These are phyloP conservation scores for Stercorarius parasiticus DNA, from an alignment of 2,113 vertebrate genomes.

Conservation along the genomic window DNA sequence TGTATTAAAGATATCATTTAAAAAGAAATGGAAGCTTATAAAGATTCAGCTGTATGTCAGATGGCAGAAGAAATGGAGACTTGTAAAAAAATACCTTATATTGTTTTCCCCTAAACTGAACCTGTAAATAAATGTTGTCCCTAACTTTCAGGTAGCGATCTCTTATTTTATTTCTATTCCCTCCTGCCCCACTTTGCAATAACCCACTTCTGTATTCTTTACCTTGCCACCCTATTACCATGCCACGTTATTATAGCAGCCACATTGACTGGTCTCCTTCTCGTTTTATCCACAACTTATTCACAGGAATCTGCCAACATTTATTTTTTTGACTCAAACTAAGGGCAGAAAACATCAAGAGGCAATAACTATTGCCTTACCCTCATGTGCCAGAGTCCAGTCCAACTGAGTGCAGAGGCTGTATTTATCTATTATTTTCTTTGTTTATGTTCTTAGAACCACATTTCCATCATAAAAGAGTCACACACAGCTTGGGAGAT, in stretches of 20 bases:
- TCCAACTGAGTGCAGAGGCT: not conserved
- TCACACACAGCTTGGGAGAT: not conserved
- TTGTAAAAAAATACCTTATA: not conserved
- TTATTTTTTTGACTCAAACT: not conserved
- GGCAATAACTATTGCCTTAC: not conserved
- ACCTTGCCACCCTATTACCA: not conserved
- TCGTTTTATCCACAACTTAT: not conserved
- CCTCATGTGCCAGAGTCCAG: not conserved
- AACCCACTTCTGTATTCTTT: not conserved
- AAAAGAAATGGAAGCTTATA: not conserved
- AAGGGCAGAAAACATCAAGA: not conserved
- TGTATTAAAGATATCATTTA: not conserved
- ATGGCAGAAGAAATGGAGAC: not conserved
- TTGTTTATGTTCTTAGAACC: not conserved
- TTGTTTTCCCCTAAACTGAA: not conserved
- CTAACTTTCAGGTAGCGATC: not conserved
- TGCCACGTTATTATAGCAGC: not conserved
- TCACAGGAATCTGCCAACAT: not conserved
- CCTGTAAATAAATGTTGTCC: not conserved
- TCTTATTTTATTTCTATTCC: not conserved
- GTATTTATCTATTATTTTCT: not conserved
- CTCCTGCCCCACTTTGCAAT: not conserved
- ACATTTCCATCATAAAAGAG: not conserved
- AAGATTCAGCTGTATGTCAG: not conserved
- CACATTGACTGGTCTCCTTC: not conserved